A percentile compares a stretch with the other conserved stretches of the same genome.
Evolutionary conservation across 2,888 invertebrate genomes (phyloP).

Genomic region (Dyspetes luteomarginatus): DNA sequence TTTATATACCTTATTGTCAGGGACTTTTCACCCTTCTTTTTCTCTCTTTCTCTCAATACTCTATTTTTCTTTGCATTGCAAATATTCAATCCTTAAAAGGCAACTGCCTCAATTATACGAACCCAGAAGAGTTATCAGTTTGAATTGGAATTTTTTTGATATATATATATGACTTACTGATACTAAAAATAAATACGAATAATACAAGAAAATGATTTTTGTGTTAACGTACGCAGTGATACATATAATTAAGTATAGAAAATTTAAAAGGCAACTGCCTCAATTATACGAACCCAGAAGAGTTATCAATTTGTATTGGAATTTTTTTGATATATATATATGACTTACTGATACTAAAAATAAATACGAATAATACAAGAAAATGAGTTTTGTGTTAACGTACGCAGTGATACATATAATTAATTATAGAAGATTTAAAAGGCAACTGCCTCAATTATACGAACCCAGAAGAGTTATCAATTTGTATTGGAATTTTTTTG

Average conservation of each 20-base stretch:
- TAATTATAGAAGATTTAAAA: not conserved
- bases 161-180: no score
- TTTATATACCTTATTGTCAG: not conserved
- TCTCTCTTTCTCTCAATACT: conserved; percentile 11
- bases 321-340: no score
- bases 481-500: not conserved
- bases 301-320: not conserved
- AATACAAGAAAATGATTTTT: no score
- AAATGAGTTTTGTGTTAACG: no score
- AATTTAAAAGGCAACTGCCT: not conserved
- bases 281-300: not conserved
- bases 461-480: not conserved
- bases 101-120: not conserved
- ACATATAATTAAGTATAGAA: not conserved
- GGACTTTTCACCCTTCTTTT: not conserved
- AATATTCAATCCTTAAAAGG: not conserved
- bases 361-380: no score
- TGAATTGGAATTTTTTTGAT: not conserved
- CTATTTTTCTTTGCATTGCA: conserved; percentile 18
- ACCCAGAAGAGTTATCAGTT: not conserved
- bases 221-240: no score
- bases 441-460: not conserved
- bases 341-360: no score
- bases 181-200: no score
- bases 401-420: no score